phyloP scores from a whole-genome alignment of 37 sponge, comb jelly and placozoan genomes.

The Corticium candelabrum region DNA sequence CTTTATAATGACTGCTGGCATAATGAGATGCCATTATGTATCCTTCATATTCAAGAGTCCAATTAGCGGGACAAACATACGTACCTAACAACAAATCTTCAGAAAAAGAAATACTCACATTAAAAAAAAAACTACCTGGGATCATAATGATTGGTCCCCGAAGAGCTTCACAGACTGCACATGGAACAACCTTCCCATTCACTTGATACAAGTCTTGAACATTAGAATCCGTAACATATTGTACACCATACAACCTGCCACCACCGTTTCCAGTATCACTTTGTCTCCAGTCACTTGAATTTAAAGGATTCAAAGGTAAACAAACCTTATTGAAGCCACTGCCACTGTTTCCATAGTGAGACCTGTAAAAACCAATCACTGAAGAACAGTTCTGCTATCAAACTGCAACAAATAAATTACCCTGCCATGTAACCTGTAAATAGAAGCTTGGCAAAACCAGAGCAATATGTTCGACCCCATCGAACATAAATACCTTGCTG shows the following conservation, averaged over 20 bases:
- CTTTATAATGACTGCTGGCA: not conserved
- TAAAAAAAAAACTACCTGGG: too few species aligned
- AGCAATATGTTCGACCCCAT: not conserved
- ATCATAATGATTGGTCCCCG: not conserved
- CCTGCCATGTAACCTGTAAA: not conserved
- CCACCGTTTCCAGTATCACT: not conserved
- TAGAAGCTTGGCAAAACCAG: not conserved
- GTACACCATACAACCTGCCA: not conserved
- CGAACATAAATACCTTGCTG: not conserved
- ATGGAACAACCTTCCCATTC: conserved; percentile 3
- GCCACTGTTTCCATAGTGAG: not conserved
- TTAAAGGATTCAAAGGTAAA: not conserved
- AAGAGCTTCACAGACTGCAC: conserved; percentile 16
- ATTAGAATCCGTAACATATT: not conserved
- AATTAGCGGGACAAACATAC: not conserved
- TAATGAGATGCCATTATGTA: conserved; percentile 16
- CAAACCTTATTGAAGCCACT: not conserved
- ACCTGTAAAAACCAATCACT: too few species aligned
- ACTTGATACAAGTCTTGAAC: too few species aligned
- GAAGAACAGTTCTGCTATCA: too few species aligned
- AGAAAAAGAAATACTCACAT: too few species aligned
- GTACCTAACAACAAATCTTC: too few species aligned
- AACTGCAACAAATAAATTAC: too few species aligned
- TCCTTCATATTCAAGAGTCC: conserved; percentile 19
- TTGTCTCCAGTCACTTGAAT: not conserved